Percentiles rank a stretch among this genome's conserved stretches.
Conservation (phyloP, 2,888 invertebrate genomes). For the Diloba caeruleocephala region DNA sequence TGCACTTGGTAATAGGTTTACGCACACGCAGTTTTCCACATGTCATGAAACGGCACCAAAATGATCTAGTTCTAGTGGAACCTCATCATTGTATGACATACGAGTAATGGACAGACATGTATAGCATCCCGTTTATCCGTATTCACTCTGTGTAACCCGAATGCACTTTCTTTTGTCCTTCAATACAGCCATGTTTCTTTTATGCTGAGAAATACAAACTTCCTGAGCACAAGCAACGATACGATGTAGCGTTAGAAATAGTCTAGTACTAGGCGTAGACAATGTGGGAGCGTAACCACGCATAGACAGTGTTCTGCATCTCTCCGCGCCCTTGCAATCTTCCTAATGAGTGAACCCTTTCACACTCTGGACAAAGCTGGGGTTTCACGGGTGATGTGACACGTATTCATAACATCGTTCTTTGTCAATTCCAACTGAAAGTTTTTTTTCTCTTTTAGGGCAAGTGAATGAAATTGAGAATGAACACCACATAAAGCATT, state of each 20-base stretch:
- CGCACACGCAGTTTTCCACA: too few relatives aligned
- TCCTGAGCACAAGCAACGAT: constrained; percentile 73
- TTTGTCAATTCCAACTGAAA: constrained; percentile 76
- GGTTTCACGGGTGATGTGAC: constrained; percentile 86
- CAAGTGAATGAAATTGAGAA: constrained; percentile 44
- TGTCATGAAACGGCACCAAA: constrained; percentile 1
- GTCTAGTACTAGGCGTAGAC: constrained; percentile 72
- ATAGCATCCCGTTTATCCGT: constrained; percentile 67
- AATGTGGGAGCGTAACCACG: constrained; percentile 73
- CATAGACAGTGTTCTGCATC: constrained; percentile 78
- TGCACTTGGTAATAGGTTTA: too few relatives aligned
- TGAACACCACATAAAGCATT: constrained; percentile 5
- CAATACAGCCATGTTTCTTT: constrained; percentile 73
- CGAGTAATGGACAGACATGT: constrained; percentile 69
- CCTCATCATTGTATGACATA: neutral
- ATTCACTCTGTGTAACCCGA: constrained; percentile 73
- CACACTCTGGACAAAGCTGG: constrained; percentile 85
- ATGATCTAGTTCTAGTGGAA: neutral
- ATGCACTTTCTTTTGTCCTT: constrained; percentile 76
- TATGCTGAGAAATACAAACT: constrained; percentile 74
- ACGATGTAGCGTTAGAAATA: constrained; percentile 70
- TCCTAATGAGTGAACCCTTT: constrained; percentile 89
- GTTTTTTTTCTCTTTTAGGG: constrained; percentile 62
- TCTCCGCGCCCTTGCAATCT: constrained; percentile 86
- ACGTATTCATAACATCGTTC: constrained; percentile 78